These are phyloP conservation scores for Salminus brasiliensis DNA, from an alignment of 2,113 vertebrate species.

Conservation along the genomic window DNA sequence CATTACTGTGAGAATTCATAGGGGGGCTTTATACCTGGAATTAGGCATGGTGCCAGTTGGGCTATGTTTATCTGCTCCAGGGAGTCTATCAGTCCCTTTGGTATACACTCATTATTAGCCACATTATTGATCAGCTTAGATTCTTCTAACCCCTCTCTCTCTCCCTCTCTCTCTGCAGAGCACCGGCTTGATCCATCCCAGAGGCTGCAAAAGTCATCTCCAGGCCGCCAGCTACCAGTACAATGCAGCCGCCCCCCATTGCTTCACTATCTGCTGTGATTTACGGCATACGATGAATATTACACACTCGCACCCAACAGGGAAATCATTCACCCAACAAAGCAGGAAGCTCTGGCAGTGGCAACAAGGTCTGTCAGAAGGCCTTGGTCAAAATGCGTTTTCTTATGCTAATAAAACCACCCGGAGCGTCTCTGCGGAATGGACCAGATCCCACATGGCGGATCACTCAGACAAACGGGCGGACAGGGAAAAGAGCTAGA, in stretches of 20 bases:
- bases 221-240: constrained; percentile 6
- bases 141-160: no score
- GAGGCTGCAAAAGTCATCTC: constrained; percentile 50
- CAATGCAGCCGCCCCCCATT: constrained; percentile 51
- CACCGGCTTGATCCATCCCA: no score
- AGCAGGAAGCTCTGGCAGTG: constrained; percentile 34
- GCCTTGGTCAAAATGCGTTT: neutral
- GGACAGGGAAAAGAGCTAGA: neutral
- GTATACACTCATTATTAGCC: no score
- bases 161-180: no score
- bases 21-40: no score
- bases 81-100: no score
- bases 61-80: no score
- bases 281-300: constrained; percentile 37
- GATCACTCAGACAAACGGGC: constrained; percentile 53
- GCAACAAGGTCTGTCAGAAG: neutral
- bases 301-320: constrained; percentile 13
- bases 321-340: constrained; percentile 18
- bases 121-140: no score
- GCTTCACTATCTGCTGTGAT: constrained; percentile 29
- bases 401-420: constrained; percentile 24
- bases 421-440: constrained; percentile 19
- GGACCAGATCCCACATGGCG: constrained; percentile 42
- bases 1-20: no score
- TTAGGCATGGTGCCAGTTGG: no score